phyloP scores from a whole-genome alignment of 2,888 invertebrate species.

The Pherbina coryleti region DNA sequence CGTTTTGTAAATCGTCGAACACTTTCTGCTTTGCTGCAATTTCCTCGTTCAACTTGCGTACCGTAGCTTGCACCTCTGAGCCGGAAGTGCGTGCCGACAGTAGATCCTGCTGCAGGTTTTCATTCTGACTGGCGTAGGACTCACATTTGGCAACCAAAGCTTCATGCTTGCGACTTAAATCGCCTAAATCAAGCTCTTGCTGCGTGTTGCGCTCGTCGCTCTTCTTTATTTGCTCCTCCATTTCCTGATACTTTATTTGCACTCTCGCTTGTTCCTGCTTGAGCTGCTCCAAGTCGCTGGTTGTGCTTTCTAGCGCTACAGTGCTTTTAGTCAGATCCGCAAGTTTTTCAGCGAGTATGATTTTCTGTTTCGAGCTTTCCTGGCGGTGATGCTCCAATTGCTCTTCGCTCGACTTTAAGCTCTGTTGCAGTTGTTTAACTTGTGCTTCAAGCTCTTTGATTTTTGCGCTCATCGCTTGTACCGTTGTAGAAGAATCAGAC shows the following conservation, averaged over 20 bases:
- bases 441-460: constrained; percentile 46
- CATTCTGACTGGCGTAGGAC: constrained; percentile 48
- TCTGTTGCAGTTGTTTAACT: constrained; percentile 43
- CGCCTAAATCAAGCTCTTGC: constrained; percentile 60
- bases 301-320: constrained; percentile 47
- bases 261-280: constrained; percentile 46
- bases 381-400: constrained; percentile 44
- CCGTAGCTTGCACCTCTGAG: constrained; percentile 49
- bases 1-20: constrained; percentile 47
- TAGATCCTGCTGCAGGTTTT: constrained; percentile 68
- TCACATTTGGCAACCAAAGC: constrained; percentile 52
- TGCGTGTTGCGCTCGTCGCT: constrained; percentile 48
- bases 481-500: constrained; percentile 42
- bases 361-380: constrained; percentile 43
- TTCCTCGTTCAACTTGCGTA: constrained; percentile 62
- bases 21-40: constrained; percentile 53
- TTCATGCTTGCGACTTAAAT: constrained; percentile 54
- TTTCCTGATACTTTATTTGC: constrained; percentile 38
- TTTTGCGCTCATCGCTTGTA: constrained; percentile 46
- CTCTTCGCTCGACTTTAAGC: constrained; percentile 40
- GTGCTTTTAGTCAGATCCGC: constrained; percentile 44
- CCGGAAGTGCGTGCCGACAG: constrained; percentile 51
- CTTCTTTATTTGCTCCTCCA: constrained; percentile 51
- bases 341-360: constrained; percentile 41
- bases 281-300: constrained; percentile 49